Base-by-base conservation (phyloP, 1,140 invertebrate genomes). In the Medauroidea extradentata region DNA sequence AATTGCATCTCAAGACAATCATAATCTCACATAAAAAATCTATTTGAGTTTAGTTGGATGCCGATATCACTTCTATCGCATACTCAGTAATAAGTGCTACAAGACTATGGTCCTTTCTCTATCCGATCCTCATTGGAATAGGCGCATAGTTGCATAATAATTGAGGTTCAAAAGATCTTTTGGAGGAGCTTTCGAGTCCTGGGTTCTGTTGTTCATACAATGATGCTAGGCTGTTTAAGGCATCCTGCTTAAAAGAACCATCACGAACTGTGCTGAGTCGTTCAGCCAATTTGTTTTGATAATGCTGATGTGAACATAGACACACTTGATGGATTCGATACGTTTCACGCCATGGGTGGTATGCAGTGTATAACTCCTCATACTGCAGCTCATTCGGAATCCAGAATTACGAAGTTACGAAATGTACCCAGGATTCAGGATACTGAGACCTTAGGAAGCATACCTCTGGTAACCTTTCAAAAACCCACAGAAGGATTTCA, bases 41-140 rank as follows among this genome's bases (percentile, higher is more conserved):
- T n/a, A n/a, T n/a, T n/a, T n/a, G n/a, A n/a, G n/a, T n/a, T n/a
- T n/a, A n/a, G n/a, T n/a, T n/a, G n/a, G n/a, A 24, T 13, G 60
- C 1, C 34, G 24, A 53, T 61, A 63, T 18, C 5, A 25, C 5
- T 13, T 21, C 18, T n/a, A 72, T 76, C 60, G 29, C 67, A 46
- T 69, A 72, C 43, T 11, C 57, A 59, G 75, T 75, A 16, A 72
- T 76, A 64, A 38, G 62, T 39, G 65, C 66, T 1, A 48, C 49
- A 63, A 63, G 73, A 60, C 71, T 66, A 60, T 68, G 69, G 55
- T 67, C 67, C 50, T 75, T 73, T 63, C 67, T 67, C 16, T 69
- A 65, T 23, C 53, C 67, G 38, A 27, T 71, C 14, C 59, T 54
- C 52, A 39, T 64, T 34, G 63, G 59, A 42, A n/a, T 69, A 19